These are phyloP conservation scores for Athene noctua DNA, from an alignment of 2,113 vertebrate species.

Conservation along the genomic window DNA sequence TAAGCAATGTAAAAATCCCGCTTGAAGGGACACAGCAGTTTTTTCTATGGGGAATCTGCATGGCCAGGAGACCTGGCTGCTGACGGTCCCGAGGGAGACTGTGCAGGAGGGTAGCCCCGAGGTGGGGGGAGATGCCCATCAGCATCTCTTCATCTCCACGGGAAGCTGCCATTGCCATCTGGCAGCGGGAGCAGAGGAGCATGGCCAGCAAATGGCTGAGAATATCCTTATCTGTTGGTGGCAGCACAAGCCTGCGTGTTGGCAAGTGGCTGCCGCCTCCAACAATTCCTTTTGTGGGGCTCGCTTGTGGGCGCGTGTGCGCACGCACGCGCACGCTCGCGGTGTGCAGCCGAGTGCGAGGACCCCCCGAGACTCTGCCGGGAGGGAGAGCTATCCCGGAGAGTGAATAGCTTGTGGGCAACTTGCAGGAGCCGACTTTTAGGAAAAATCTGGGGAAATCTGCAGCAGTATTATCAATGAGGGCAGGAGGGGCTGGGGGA, in stretches of 20 bases:
- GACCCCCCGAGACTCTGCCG: not conserved
- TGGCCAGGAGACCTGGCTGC: not conserved
- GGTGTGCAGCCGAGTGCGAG: not conserved
- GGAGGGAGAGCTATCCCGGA: fast-evolving
- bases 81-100: not conserved
- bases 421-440: not conserved
- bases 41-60: not conserved
- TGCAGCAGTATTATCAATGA: not conserved
- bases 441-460: not conserved
- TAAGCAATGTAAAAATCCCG: not conserved
- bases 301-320: not conserved
- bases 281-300: not conserved
- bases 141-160: not conserved
- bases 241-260: not conserved
- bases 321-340: not conserved
- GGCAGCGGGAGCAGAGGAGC: conserved; percentile 35
- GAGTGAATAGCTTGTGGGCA: not conserved
- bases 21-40: not conserved
- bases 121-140: not conserved
- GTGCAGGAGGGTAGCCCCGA: not conserved
- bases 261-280: not conserved
- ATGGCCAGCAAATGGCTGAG: conserved; percentile 33
- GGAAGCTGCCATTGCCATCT: conserved; percentile 26
- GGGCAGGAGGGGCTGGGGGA: not conserved
- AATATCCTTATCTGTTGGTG: not conserved